Percentiles rank a stretch among this genome's conserved stretches.
Evolutionary conservation across 2,888 invertebrate species (phyloP).

Genomic region (Drosophila formosana): DNA sequence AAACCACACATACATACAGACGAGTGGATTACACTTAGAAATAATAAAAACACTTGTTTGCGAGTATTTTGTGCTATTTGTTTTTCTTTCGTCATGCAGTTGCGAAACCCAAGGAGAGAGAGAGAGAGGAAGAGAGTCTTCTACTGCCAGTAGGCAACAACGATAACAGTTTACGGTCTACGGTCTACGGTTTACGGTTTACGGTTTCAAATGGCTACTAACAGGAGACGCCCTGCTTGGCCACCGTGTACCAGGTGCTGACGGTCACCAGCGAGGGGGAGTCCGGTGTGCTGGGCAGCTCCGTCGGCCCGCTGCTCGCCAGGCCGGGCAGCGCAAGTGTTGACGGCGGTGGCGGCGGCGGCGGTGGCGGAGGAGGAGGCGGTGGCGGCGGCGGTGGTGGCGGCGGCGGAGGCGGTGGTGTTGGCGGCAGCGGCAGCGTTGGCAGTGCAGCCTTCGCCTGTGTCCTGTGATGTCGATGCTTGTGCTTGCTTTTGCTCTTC

Average conservation of each 20-base stretch:
- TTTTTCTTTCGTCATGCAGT: conserved; percentile 24
- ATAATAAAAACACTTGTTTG: no score
- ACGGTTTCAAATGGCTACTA: conserved; percentile 19
- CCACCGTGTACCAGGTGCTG: conserved; percentile 85
- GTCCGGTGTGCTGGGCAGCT: conserved; percentile 77
- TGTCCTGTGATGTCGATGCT: neutral
- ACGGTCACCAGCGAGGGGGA: conserved; percentile 85
- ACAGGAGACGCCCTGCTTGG: conserved; percentile 85
- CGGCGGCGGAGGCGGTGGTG: conserved; percentile 32
- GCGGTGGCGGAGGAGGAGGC: conserved; percentile 25
- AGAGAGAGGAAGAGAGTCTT: neutral
- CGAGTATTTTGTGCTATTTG: conserved; percentile 2
- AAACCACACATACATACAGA: neutral
- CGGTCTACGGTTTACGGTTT: neutral
- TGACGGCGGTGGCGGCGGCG: neutral
- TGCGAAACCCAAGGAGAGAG: conserved; percentile 17
- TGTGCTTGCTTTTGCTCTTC: conserved; percentile 30
- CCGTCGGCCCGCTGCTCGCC: conserved; percentile 10
- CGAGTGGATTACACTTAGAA: no score
- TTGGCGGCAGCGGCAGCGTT: conserved; percentile 19
- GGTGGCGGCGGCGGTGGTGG: conserved; percentile 26
- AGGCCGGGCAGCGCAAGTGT: neutral
- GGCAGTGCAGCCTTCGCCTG: conserved; percentile 27
- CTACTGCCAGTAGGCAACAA: neutral
- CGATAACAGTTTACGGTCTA: neutral